These are phyloP conservation scores for Clarias platycephalus DNA, from an alignment of 2,797 vertebrate species.

Conservation along the genomic window DNA sequence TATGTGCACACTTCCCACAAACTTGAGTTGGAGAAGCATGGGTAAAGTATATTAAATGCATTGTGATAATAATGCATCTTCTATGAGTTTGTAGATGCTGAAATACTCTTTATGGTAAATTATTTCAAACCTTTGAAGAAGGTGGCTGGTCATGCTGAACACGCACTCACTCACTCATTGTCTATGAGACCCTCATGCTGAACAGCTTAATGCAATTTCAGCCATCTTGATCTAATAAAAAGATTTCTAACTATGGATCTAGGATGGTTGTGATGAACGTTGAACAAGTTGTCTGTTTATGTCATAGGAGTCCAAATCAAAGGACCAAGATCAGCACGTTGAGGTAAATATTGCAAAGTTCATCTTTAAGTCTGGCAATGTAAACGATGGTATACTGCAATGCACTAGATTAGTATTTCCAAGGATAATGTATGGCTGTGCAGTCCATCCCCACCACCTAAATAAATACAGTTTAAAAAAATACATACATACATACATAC, in stretches of 20 bases:
- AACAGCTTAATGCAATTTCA: constrained; percentile 15
- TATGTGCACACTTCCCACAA: not conserved
- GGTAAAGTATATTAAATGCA: not conserved
- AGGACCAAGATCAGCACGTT: not conserved
- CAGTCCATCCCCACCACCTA: not conserved
- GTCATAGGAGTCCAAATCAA: not conserved
- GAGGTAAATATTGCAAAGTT: constrained; percentile 7
- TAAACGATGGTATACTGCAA: not conserved
- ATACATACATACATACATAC: no score
- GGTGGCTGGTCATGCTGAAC: not conserved
- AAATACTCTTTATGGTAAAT: not conserved
- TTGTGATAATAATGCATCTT: not conserved
- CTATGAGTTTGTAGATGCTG: not conserved
- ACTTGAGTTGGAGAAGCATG: not conserved
- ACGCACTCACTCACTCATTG: not conserved
- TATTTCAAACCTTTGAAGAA: constrained; percentile 4
- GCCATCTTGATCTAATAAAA: constrained; percentile 14
- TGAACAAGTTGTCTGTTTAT: not conserved
- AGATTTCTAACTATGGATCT: not conserved
- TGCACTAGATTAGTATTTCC: not conserved
- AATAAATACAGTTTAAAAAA: no score
- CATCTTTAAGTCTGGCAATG: not conserved
- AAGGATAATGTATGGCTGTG: not conserved
- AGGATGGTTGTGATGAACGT: constrained; percentile 17
- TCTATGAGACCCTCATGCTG: not conserved